Percentiles rank a stretch among this genome's conserved stretches.
Evolutionary conservation across 2,113 vertebrate species (phyloP).

Genomic region (Saccopteryx bilineata): DNA sequence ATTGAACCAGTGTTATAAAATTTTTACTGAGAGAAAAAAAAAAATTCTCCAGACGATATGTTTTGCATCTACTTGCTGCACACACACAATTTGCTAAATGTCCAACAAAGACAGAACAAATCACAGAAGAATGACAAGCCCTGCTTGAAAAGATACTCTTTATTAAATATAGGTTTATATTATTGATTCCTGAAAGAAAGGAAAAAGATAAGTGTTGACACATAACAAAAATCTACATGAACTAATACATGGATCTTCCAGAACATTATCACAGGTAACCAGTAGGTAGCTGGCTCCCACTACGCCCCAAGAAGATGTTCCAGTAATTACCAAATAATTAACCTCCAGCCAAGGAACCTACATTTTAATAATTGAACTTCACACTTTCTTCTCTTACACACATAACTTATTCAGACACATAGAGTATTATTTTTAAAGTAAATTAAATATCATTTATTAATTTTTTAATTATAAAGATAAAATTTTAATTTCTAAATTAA

Average conservation of each 20-base stretch:
- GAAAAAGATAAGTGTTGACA: neutral
- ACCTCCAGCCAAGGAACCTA: slow-evolving; percentile 67
- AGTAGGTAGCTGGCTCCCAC: too few relatives aligned
- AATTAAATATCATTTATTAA: neutral
- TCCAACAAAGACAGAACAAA: neutral
- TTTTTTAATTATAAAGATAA: neutral
- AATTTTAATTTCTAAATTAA: slow-evolving; percentile 19
- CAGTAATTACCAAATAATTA: slow-evolving; percentile 48
- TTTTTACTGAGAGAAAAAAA: slow-evolving; percentile 41
- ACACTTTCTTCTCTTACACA: slow-evolving; percentile 45
- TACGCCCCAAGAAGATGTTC: neutral
- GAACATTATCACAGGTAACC: neutral
- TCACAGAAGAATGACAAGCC: neutral
- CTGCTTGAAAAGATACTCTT: neutral
- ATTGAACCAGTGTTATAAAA: neutral
- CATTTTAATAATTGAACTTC: slow-evolving; percentile 68
- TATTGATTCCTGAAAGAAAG: neutral
- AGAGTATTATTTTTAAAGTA: neutral
- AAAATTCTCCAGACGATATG: neutral
- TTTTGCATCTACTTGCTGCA: neutral
- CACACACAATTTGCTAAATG: neutral
- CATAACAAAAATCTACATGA: neutral
- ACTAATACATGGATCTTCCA: neutral
- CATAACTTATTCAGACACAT: neutral
- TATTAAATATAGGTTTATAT: neutral